Percentiles rank a stretch among this genome's conserved stretches.
Evolutionary conservation across 2,888 invertebrate species (phyloP).

Genomic region (Fragum whitleyi): DNA sequence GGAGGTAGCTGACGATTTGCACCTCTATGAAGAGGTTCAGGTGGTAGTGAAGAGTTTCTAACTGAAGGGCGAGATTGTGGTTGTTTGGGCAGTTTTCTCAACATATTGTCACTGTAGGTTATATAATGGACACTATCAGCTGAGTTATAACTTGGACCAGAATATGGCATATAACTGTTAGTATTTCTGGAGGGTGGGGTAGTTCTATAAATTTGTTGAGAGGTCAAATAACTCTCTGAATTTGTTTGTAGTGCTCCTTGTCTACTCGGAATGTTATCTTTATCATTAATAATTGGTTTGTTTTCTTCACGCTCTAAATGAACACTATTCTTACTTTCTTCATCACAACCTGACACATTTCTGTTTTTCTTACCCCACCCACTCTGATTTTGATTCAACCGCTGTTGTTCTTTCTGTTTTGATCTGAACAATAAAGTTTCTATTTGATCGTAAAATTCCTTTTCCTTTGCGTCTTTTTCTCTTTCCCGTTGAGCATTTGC

Average conservation of each 20-base stretch:
- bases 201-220: conserved; percentile 39
- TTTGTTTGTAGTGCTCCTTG: not conserved
- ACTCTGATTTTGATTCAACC: conserved; percentile 1
- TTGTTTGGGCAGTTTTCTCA: conserved; percentile 35
- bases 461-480: conserved; percentile 27
- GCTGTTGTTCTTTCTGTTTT: conserved; percentile 18
- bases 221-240: conserved; percentile 38
- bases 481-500: conserved; percentile 30
- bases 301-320: not conserved
- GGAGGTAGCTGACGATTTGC: conserved; percentile 60
- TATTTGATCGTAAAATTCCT: conserved; percentile 41
- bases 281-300: not conserved
- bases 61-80: conserved; percentile 64
- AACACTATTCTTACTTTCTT: conserved; percentile 3
- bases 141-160: conserved; percentile 31
- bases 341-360: not conserved
- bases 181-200: conserved; percentile 19
- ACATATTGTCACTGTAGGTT: conserved; percentile 64
- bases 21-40: conserved; percentile 59
- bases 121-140: conserved; percentile 54
- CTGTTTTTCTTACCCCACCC: conserved; percentile 2
- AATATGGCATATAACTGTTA: conserved; percentile 52
- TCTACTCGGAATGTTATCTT: conserved; percentile 3
- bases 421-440: conserved; percentile 25
- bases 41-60: conserved; percentile 64